Base-by-base conservation (phyloP, 2,888 invertebrate genomes). In the Harmothoe impar region DNA sequence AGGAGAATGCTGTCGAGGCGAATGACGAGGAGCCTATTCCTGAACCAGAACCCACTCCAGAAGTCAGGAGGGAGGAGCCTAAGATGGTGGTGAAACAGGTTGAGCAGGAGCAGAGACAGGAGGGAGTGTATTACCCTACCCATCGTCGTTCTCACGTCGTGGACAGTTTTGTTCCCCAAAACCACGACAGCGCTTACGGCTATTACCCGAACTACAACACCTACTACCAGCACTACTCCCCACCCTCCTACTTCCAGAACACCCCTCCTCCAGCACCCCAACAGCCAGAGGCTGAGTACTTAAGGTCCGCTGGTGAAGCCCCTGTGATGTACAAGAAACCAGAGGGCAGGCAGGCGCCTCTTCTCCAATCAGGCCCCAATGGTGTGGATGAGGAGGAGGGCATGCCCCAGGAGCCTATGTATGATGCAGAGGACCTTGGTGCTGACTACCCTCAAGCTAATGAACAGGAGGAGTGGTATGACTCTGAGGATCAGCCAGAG, bases 11-110 rank as follows among this genome's bases (percentile, higher is more conserved):
- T 10, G 10, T 10, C 5, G 77, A 77, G 84, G 20, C 17, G 35
- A 35, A n/a, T 35, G 84, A 84, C 0, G 12, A 17, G 3, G 86
- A 86, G 52, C 86, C 29, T 20, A 12, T 52, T 25, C 86, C 86
- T 1, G 56, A 54, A 17, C 86, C 86, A 54, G 86, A 86, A 86
- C 86, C 56, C 17, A n/a, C 17, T 7, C 86, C 86, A n/a, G 62
- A 62, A n/a, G 7, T 62, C 62, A 62, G 12, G 3, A 62, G 23
- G 43, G 15, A 62, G 62, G 62, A 43, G 51, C 43, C 81, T 7
- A 20, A 54, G 54, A 25, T 86, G 23, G 25, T 86, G 23, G 54
- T 86, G 10, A 17, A 86, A 20, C 25, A 25, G 31, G 33, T 54
- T 20, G 54, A 54, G 56, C 17, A 86, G 29, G 15, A 5, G 17